Conservation (phyloP, 2,888 invertebrate genomes). For the Mythimna albipuncta region DNA sequence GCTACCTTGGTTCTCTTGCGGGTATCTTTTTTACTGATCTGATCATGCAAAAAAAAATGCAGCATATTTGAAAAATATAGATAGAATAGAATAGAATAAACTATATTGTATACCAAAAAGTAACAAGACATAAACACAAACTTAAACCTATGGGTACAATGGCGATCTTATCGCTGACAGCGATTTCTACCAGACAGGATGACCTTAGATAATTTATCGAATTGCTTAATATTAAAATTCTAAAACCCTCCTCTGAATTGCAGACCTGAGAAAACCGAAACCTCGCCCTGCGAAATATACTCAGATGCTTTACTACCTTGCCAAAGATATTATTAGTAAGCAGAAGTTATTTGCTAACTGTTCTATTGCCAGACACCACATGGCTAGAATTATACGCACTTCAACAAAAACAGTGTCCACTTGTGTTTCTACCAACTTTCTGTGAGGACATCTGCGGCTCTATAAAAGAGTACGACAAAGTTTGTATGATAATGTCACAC, state of each 20-base stretch:
- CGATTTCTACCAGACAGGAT: too few relatives aligned
- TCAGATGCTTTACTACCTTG: neutral
- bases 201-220: too few relatives aligned
- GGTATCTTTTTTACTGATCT: too few relatives aligned
- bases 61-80: too few relatives aligned
- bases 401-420: constrained; percentile 11
- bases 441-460: constrained; percentile 36
- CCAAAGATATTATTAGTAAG: constrained; percentile 1
- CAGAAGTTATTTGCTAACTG: constrained; percentile 3
- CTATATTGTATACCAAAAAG: too few relatives aligned
- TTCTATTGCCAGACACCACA: constrained; percentile 20
- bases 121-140: too few relatives aligned
- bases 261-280: neutral
- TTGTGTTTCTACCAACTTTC: constrained; percentile 20
- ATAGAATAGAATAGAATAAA: too few relatives aligned
- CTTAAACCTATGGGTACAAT: too few relatives aligned
- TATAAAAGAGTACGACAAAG: constrained; percentile 44
- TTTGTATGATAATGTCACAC: constrained; percentile 2
- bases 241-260: neutral
- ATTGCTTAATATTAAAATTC: too few relatives aligned
- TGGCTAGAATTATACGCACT: constrained; percentile 21
- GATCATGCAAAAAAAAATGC: too few relatives aligned
- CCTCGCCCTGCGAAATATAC: neutral
- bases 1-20: too few relatives aligned
- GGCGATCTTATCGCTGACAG: too few relatives aligned